Percentiles rank a stretch among this genome's conserved stretches.
Conservation (phyloP, 35 echinoderm and acorn worm genomes). For the Heliocidaris tuberculata region DNA sequence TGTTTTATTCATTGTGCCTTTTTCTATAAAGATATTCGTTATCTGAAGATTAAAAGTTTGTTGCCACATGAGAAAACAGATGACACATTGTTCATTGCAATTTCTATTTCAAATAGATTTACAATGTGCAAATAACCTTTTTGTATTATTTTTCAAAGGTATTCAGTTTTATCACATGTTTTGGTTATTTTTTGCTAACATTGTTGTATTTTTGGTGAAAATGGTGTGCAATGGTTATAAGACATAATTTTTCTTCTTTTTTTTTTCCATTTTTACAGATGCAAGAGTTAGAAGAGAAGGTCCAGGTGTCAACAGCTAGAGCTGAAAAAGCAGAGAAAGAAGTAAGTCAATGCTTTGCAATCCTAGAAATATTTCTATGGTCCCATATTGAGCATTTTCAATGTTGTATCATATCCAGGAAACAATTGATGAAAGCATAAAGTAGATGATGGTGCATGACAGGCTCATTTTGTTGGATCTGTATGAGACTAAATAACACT, state of each 20-base stretch:
- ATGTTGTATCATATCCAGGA: background rate
- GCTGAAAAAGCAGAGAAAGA: conserved; percentile 33
- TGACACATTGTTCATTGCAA: too few relatives aligned
- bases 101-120: too few relatives aligned
- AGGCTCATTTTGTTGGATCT: too few relatives aligned
- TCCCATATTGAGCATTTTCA: background rate
- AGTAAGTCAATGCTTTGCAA: background rate
- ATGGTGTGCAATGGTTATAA: background rate
- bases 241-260: background rate
- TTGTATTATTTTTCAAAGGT: background rate
- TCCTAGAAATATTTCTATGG: background rate
- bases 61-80: too few relatives aligned
- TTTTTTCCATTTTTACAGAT: background rate
- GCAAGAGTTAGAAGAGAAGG: conserved; percentile 27
- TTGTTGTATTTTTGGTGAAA: background rate
- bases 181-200: background rate
- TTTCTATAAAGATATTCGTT: background rate
- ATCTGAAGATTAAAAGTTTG: background rate
- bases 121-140: background rate
- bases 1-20: background rate
- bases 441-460: too few relatives aligned
- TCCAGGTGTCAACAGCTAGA: background rate
- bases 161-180: background rate
- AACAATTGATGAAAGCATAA: too few relatives aligned
- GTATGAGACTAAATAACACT: background rate